Evolutionary conservation across 1,140 invertebrate genomes (phyloP).

Genomic region (Drosophila rufa): DNA sequence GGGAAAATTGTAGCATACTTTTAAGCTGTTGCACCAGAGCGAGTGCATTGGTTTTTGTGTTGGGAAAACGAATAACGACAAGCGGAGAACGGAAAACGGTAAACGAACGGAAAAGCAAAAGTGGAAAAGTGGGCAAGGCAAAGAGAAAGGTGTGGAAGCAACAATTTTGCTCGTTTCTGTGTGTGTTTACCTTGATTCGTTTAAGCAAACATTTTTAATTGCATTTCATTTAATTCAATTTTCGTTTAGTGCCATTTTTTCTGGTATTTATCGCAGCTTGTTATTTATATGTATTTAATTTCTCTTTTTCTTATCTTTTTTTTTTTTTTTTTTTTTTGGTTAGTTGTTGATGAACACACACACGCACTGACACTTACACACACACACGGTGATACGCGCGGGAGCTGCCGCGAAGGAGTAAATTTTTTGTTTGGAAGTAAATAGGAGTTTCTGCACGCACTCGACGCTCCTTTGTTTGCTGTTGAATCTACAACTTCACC

Average conservation of each 20-base stretch:
- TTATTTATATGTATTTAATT: conserved; percentile 1
- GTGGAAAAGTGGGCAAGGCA: conserved; percentile 12
- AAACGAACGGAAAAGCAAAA: conserved; percentile 17
- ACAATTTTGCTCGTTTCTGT: conserved; percentile 35
- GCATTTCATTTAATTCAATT: conserved; percentile 41
- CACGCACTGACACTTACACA: conserved; percentile 52
- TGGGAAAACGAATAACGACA: conserved; percentile 14
- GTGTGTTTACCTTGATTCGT: conserved; percentile 49
- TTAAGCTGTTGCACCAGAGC: conserved; percentile 73
- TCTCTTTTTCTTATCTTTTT: conserved; percentile 2
- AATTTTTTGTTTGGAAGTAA: conserved; percentile 23
- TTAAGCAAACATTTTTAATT: conserved; percentile 57
- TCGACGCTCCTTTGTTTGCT: conserved; percentile 34
- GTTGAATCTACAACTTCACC: conserved; percentile 15
- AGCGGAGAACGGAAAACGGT: conserved; percentile 8
- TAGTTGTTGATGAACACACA: conserved; percentile 67
- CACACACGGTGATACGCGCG: conserved; percentile 42
- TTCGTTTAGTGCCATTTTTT: conserved; percentile 16
- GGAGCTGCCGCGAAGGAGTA: conserved; percentile 41
- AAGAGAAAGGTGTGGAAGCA: conserved; percentile 29
- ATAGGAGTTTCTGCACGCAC: conserved; percentile 36
- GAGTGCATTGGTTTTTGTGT: conserved; percentile 33
- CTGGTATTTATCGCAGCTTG: background rate
- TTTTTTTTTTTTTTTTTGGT: conserved; percentile 1
- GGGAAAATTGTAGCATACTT: conserved; percentile 64